Evolutionary conservation across 2,797 vertebrate genomes (phyloP).

Genomic region (Chiroxiphia lanceolata): DNA sequence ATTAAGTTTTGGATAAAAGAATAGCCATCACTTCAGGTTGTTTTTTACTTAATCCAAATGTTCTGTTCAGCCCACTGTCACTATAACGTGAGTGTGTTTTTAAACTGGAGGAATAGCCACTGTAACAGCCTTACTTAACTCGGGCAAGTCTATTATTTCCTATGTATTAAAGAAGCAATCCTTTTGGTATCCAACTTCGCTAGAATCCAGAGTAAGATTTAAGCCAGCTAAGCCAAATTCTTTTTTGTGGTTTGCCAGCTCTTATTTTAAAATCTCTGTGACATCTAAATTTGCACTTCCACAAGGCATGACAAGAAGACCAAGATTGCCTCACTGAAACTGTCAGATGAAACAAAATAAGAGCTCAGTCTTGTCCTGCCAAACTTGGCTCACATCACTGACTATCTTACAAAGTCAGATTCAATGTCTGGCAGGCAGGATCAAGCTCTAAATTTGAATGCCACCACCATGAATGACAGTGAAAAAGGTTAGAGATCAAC

Average conservation of each 20-base stretch:
- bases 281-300: conserved; percentile 63
- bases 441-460: conserved; percentile 45
- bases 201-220: conserved; percentile 32
- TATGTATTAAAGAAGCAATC: conserved; percentile 14
- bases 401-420: conserved; percentile 58
- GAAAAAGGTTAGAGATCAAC: neutral
- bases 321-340: conserved; percentile 39
- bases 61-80: neutral
- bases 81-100: neutral
- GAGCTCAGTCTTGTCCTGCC: conserved; percentile 21
- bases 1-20: neutral
- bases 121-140: conserved; percentile 4
- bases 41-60: conserved; percentile 1
- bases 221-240: conserved; percentile 32
- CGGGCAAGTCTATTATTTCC: conserved; percentile 20
- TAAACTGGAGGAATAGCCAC: neutral
- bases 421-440: conserved; percentile 21
- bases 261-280: conserved; percentile 53
- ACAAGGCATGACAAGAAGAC: conserved; percentile 44
- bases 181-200: conserved; percentile 35
- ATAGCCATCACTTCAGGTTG: neutral
- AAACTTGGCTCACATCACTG: conserved; percentile 52
- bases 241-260: conserved; percentile 42
- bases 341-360: conserved; percentile 59
- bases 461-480: neutral